A percentile compares a stretch with the other conserved stretches of the same genome.
phyloP scores from a whole-genome alignment of 2,113 vertebrate genomes.

The Myotis brandtii region DNA sequence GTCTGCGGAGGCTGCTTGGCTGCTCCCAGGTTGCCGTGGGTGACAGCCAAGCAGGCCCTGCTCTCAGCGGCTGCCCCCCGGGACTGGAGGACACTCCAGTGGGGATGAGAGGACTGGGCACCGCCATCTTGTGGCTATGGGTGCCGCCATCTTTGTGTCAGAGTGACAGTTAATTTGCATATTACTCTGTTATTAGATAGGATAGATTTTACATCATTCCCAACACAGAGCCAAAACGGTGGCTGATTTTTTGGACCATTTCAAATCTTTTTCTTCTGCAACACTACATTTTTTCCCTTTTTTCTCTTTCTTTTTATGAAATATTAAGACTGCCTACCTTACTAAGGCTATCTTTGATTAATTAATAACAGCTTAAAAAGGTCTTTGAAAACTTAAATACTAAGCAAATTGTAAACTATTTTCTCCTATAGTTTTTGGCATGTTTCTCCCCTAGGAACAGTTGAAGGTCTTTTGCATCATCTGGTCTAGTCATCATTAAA shows the following conservation, averaged over 20 bases:
- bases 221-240: not conserved
- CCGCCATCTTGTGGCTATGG: too few species aligned
- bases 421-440: slow-evolving; percentile 40
- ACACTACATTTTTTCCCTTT: not conserved
- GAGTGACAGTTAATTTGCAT: too few species aligned
- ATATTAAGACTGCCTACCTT: slow-evolving; percentile 3
- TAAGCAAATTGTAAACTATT: slow-evolving; percentile 36
- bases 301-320: not conserved
- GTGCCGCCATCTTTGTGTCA: too few species aligned
- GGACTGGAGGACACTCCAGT: too few species aligned
- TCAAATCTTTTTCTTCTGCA: not conserved
- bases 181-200: too few species aligned
- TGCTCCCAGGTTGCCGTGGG: too few species aligned
- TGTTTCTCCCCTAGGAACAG: not conserved
- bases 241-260: not conserved
- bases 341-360: slow-evolving; percentile 24
- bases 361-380: slow-evolving; percentile 48
- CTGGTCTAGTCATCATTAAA: slow-evolving; percentile 19
- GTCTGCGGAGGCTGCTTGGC: too few species aligned
- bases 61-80: too few species aligned
- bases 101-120: too few species aligned
- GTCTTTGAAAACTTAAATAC: slow-evolving; percentile 49
- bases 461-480: slow-evolving; percentile 17
- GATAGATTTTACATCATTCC: not conserved
- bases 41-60: too few species aligned